Base-by-base conservation (phyloP, 1,140 invertebrate species). In the Andrena cerasifolii region DNA sequence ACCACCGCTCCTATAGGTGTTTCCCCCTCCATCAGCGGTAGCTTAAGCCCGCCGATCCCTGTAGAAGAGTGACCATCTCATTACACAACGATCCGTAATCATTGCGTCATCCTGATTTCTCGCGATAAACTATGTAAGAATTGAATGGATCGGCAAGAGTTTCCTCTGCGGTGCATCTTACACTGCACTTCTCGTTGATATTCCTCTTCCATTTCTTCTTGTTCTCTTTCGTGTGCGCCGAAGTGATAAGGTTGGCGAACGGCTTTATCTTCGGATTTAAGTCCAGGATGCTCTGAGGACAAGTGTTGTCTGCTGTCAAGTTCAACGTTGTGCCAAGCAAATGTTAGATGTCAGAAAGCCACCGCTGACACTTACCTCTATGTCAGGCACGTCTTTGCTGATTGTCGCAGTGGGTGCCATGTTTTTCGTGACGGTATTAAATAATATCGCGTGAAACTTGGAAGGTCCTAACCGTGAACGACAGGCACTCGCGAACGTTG, bases 191-290 rank as follows among this genome's bases (percentile, higher is more conserved):
- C 86, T 97, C 97, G 83, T 97, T 95, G 0, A 94, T 89, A 91
- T 99, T 99, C 82, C 99, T 94, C 91, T 99, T 99, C 99, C 99
- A 99, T 79, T 97, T 96, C 78, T 95, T 95, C 89, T 99, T 99
- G 76, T 96, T 96, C 74, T 94, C 93, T 93, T 99, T 99, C 0
- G 98, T 99, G 63, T 94, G 92, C 18, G 93, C 91, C 26, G 97
- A 97, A 21, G 98, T 97, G 26, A 97, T 94, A 16, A 98, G 90
- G 83, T 93, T 96, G 5, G 97, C 96, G 87, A 95, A 94, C 0
- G 93, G 92, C 82, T 95, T 95, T 0, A 97, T 94, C 77, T 94
- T 95, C 2, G 98, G 98, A 94, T 99, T 99, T 8, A 99, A 89
- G 1, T 93, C 89, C 54, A 99, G 91, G 56, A 99, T 91, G 93